These are phyloP conservation scores for Archips xylosteana DNA, from an alignment of 2,888 invertebrate genomes.

Conservation along the genomic window DNA sequence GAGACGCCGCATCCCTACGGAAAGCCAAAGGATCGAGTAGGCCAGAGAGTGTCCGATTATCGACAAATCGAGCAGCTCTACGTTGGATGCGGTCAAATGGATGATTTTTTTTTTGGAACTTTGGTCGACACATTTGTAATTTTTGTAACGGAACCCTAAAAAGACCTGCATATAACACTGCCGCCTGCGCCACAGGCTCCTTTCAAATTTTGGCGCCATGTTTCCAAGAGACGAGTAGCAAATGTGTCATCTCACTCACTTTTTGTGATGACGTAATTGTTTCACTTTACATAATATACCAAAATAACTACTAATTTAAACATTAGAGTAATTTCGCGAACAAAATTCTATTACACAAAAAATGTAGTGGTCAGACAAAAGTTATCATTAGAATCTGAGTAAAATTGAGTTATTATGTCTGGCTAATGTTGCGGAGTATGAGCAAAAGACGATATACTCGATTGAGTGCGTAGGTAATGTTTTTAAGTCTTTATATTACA, in stretches of 20 bases:
- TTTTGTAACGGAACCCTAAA: slow-evolving; percentile 3
- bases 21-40: too few relatives aligned
- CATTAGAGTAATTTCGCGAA: slow-evolving; percentile 24
- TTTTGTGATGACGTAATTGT: slow-evolving; percentile 42
- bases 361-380: slow-evolving; percentile 7
- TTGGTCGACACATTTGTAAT: too few relatives aligned
- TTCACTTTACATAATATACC: slow-evolving; percentile 33
- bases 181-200: slow-evolving; percentile 46
- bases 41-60: too few relatives aligned
- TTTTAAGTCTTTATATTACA: not conserved
- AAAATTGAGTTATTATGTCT: slow-evolving; percentile 32
- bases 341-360: slow-evolving; percentile 27
- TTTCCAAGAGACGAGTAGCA: slow-evolving; percentile 48
- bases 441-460: not conserved
- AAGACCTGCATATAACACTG: slow-evolving; percentile 51
- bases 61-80: too few relatives aligned
- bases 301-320: slow-evolving; percentile 42
- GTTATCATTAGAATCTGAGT: slow-evolving; percentile 20
- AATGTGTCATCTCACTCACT: slow-evolving; percentile 24
- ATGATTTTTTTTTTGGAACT: too few relatives aligned
- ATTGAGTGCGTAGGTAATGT: not conserved
- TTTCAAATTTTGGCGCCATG: slow-evolving; percentile 58
- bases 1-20: too few relatives aligned
- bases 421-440: slow-evolving; percentile 1
- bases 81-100: too few relatives aligned